Evolutionary conservation across 64 coral and sea anemone species (phyloP).

Genomic region (Porites australiensis): DNA sequence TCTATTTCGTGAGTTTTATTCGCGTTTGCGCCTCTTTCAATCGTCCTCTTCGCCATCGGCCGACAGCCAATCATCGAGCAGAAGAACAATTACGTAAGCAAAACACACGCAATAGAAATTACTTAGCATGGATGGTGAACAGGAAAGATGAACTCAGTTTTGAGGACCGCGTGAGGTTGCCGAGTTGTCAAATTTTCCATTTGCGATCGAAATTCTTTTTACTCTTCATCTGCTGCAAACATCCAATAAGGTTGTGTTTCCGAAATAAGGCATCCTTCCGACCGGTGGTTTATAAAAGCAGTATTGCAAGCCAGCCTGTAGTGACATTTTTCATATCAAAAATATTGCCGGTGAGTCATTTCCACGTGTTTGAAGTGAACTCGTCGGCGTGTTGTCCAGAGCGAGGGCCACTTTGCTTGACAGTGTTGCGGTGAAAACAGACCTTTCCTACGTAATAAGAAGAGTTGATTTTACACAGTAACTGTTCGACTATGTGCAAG

Average conservation of each 20-base stretch:
- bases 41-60: constrained; percentile 20
- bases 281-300: not conserved
- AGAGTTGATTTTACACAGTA: not conserved
- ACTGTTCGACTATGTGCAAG: constrained; percentile 52
- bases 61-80: constrained; percentile 47
- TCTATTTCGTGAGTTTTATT: constrained; percentile 16
- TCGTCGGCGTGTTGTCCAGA: not conserved
- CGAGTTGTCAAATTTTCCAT: constrained; percentile 7
- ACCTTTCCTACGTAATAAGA: not conserved
- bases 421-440: not conserved
- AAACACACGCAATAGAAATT: constrained; percentile 74
- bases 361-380: constrained; percentile 38
- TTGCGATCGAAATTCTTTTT: not conserved
- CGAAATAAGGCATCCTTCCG: not conserved
- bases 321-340: constrained; percentile 29
- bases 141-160: constrained; percentile 10
- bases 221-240: not conserved
- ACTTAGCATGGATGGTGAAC: constrained; percentile 57
- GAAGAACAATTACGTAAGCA: constrained; percentile 63
- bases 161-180: constrained; percentile 10
- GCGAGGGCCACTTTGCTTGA: not conserved
- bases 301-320: not conserved
- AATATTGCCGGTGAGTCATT: constrained; percentile 24
- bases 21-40: constrained; percentile 33
- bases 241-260: not conserved